phyloP scores from a whole-genome alignment of 2,113 vertebrate genomes.

The Rostratula benghalensis region DNA sequence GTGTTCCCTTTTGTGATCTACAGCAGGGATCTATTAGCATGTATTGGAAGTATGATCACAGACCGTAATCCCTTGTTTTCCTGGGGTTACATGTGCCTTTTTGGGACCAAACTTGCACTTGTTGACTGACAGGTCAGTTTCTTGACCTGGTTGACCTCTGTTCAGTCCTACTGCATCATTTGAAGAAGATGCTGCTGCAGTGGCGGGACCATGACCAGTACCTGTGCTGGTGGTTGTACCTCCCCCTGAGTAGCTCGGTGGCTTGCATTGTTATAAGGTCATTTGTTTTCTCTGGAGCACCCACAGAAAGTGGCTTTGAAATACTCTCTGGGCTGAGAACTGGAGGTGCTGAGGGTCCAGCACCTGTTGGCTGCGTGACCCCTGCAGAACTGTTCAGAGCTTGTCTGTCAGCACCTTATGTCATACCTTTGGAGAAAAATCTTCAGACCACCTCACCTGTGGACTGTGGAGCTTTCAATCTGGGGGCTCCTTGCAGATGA shows the following conservation, averaged over 20 bases:
- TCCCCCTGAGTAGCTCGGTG: not conserved
- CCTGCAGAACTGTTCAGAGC: not conserved
- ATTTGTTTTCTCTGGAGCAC: not conserved
- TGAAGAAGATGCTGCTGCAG: not conserved
- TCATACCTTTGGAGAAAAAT: not conserved
- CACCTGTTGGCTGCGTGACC: not conserved
- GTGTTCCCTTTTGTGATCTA: not conserved
- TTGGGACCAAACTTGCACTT: rapidly evolving
- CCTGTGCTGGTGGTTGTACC: not conserved
- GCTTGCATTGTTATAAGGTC: rapidly evolving
- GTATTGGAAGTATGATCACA: rapidly evolving
- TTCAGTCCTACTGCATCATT: not conserved
- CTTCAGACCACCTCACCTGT: not conserved
- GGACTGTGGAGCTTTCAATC: no score
- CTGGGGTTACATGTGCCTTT: rapidly evolving
- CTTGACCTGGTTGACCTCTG: no score
- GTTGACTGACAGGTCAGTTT: rapidly evolving
- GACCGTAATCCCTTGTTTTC: not conserved
- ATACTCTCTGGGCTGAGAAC: rapidly evolving
- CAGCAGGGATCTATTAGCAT: rapidly evolving
- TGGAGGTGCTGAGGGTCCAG: not conserved
- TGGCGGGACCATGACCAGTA: rapidly evolving
- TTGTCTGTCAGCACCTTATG: not conserved
- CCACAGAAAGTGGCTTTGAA: not conserved
- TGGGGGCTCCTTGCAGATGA: not conserved